phyloP scores from a whole-genome alignment of 1,140 invertebrate genomes.

The Drosophila obscura region DNA sequence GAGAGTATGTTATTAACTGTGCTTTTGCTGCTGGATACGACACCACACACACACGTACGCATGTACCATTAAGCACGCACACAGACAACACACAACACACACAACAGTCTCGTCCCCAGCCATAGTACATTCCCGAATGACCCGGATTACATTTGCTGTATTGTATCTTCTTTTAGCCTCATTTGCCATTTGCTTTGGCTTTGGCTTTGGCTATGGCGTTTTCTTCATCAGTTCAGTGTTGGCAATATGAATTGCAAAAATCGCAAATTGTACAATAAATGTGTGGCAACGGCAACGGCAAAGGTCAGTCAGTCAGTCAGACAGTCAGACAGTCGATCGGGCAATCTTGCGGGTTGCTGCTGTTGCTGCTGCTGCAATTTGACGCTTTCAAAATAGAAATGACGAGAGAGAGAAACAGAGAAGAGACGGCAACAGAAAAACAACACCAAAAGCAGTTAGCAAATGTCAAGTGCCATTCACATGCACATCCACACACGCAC shows the following conservation, averaged over 20 bases:
- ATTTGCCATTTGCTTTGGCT: background rate
- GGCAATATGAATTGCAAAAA: conserved; percentile 34
- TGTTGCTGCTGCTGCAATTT: conserved; percentile 26
- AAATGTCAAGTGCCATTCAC: conserved; percentile 70
- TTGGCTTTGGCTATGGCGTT: background rate
- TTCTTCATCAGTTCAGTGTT: background rate
- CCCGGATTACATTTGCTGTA: conserved; percentile 21
- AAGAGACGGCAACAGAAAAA: conserved; percentile 12
- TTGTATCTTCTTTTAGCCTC: conserved; percentile 11
- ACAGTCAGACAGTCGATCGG: conserved; percentile 33
- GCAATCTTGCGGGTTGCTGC: conserved; percentile 3
- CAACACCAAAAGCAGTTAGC: conserved; percentile 41
- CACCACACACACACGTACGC: background rate
- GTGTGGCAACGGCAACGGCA: conserved; percentile 42
- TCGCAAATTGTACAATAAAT: conserved; percentile 20
- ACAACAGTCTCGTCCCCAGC: too few relatives aligned
- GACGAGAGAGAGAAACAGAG: conserved; percentile 29
- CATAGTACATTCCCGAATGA: conserved; percentile 40
- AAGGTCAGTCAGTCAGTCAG: conserved; percentile 22
- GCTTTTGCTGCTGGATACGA: conserved; percentile 4
- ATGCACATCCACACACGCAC: background rate
- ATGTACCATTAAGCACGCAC: too few relatives aligned
- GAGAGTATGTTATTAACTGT: conserved; percentile 30
- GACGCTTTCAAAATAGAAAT: conserved; percentile 68
- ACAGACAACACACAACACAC: too few relatives aligned